phyloP scores from a whole-genome alignment of 2,797 vertebrate genomes.

The Telmatherina bonti region DNA sequence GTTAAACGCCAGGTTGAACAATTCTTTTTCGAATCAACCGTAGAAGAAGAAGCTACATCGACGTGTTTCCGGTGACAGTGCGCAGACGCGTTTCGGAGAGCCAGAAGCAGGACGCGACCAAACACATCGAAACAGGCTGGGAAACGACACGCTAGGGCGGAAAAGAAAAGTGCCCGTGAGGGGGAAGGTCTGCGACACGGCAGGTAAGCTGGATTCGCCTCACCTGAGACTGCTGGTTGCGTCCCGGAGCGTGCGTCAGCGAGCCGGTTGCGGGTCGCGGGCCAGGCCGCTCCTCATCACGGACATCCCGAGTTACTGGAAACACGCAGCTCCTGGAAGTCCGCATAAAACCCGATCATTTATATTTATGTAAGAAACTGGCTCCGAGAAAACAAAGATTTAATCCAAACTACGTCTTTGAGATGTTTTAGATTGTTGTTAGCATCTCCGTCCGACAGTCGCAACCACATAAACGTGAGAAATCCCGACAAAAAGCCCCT shows the following conservation, averaged over 20 bases:
- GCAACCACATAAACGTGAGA: not conserved
- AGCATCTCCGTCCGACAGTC: not conserved
- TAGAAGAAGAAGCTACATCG: conserved; percentile 34
- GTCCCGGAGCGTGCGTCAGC: not conserved
- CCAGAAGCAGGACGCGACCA: conserved; percentile 15
- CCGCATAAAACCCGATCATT: fast-evolving
- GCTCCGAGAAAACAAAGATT: too few relatives aligned
- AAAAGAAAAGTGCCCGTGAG: conserved; percentile 68
- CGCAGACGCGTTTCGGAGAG: conserved; percentile 62
- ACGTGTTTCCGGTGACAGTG: conserved; percentile 43
- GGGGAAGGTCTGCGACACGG: conserved; percentile 58
- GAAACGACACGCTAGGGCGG: conserved; percentile 67
- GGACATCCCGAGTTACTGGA: conserved; percentile 5
- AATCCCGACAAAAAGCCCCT: not conserved
- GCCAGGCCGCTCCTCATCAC: conserved; percentile 11
- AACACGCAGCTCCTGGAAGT: not conserved
- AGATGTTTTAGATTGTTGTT: too few relatives aligned
- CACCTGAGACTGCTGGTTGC: not conserved
- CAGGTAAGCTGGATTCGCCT: conserved; percentile 63
- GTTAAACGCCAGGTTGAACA: not conserved
- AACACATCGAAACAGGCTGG: conserved; percentile 66
- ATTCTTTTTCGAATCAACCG: not conserved
- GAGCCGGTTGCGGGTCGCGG: not conserved
- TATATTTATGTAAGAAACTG: too few relatives aligned
- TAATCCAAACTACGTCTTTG: too few relatives aligned